Conservation (phyloP, 2,888 invertebrate genomes). For the Melangyna quadrimaculata region DNA sequence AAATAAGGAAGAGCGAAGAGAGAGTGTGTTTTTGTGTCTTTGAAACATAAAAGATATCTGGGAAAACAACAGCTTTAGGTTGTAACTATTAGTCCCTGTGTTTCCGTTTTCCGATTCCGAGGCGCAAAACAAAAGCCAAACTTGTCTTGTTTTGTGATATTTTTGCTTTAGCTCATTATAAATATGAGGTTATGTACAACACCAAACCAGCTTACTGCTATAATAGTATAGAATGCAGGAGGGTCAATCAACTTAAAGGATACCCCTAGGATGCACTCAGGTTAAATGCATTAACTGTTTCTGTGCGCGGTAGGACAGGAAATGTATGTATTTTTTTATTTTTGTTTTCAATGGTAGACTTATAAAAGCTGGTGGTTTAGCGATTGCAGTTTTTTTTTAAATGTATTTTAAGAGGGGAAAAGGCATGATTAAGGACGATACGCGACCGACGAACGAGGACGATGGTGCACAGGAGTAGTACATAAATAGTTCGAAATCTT, state of each 20-base stretch:
- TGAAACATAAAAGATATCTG: conserved; percentile 6
- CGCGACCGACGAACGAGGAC: not conserved
- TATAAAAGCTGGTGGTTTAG: not conserved
- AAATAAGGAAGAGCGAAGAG: not conserved
- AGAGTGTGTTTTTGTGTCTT: not conserved
- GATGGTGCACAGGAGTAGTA: not conserved
- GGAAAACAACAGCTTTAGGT: conserved; percentile 12
- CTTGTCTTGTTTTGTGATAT: conserved; percentile 21
- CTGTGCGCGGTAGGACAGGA: not conserved
- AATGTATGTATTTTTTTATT: not conserved
- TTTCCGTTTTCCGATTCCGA: not conserved
- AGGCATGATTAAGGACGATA: not conserved
- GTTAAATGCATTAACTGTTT: conserved; percentile 14
- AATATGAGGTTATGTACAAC: not conserved
- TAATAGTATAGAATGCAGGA: not conserved
- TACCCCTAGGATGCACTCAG: conserved; percentile 15
- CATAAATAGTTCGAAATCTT: conserved; percentile 19
- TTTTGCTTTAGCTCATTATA: conserved; percentile 27
- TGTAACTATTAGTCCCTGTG: conserved; percentile 15
- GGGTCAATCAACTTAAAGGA: conserved; percentile 38
- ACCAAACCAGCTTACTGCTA: not conserved
- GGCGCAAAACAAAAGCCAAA: conserved; percentile 9
- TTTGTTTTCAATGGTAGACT: not conserved
- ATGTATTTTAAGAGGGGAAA: not conserved
- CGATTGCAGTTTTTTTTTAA: conserved; percentile 1